Base-by-base conservation (phyloP, 2,888 invertebrate genomes). In the Drosophila formosana region DNA sequence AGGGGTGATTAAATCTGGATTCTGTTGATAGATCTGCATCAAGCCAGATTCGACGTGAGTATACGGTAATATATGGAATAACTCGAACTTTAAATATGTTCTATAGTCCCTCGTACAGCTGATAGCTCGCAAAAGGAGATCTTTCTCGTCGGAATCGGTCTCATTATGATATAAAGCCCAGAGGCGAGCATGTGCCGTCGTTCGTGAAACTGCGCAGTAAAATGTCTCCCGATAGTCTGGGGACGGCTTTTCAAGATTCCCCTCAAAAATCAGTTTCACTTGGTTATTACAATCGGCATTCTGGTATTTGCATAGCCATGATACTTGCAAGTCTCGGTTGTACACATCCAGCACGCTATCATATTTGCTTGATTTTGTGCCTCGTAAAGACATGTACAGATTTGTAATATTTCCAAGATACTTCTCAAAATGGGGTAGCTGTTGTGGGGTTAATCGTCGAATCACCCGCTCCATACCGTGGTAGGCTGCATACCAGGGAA, bases 401-500 rank as follows among this genome's bases (percentile, higher is more conserved):
- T 91, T 78, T 52, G 95, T 85, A 0, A 94, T 89, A 0, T 90
- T 88, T 45, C 93, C 72, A 6, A 95, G 75, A 75, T 94, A 94
- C 4, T 50, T 62, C 0, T 58, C 62, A 37, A 91, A 88, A 13
- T 78, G n/a, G 1, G 52, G 11, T 37, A 88, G 73, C 3, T 84
- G 74, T 0, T 62, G 43, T 3, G 75, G 47, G 0, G 72, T 75
- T 1, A 90, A 57, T 25, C 82, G 85, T 34, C 61, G 43, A 0
- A 70, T 65, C 0, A 88, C 49, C 0, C n/a, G 46, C 4, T 53
- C 30, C 3, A 88, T 28, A 1, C 80, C 78, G 1, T 69, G 61
- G 52, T 93, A 93, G 0, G 95, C 95, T 0, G 96, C 93, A n/a
- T 93, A 93, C 97, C 97, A 97, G 0, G 97, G 96, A 13, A 96